phyloP scores from a whole-genome alignment of 2,113 vertebrate species.

The Noctilio leporinus region DNA sequence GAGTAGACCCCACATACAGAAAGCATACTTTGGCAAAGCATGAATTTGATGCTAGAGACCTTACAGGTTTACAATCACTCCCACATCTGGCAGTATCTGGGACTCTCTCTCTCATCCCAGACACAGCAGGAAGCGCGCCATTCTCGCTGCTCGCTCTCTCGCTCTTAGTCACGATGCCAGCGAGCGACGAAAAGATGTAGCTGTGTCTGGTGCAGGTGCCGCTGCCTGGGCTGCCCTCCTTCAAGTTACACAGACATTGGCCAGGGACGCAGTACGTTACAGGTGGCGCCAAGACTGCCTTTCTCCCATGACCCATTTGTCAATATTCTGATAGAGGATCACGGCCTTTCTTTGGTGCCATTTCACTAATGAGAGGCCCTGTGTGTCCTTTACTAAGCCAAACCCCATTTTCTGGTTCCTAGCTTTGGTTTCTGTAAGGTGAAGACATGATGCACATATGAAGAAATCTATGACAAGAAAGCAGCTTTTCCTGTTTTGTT shows the following conservation, averaged over 20 bases:
- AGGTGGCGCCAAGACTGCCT: background rate
- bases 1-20: background rate
- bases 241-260: constrained; percentile 89
- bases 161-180: constrained; percentile 83
- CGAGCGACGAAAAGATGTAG: constrained; percentile 90
- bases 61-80: background rate
- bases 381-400: background rate
- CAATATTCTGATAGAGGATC: background rate
- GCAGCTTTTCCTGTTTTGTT: background rate
- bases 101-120: background rate
- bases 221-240: constrained; percentile 87
- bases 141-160: constrained; percentile 87
- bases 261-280: constrained; percentile 70
- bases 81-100: background rate
- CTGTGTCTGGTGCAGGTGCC: constrained; percentile 91
- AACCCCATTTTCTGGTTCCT: background rate
- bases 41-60: background rate
- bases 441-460: background rate
- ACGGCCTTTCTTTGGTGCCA: background rate
- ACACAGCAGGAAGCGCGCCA: background rate
- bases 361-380: background rate
- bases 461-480: background rate
- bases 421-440: background rate
- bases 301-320: background rate
- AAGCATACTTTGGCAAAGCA: background rate